A percentile compares a stretch with the other conserved stretches of the same genome.
Evolutionary conservation across 1,140 invertebrate species (phyloP).

Genomic region (Matsumurasca onukii): DNA sequence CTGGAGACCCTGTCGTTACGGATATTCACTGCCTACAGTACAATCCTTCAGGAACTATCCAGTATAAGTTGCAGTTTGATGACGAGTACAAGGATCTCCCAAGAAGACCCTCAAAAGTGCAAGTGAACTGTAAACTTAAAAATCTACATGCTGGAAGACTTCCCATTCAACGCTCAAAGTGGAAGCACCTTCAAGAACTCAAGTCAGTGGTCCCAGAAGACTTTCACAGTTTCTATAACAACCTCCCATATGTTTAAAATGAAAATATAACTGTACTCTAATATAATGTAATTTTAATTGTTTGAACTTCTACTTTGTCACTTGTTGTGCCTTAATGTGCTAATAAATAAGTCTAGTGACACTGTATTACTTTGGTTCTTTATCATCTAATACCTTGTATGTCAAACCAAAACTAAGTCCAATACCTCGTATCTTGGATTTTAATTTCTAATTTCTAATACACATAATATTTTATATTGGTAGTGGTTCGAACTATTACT

Average conservation of each 20-base stretch:
- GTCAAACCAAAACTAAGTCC: neutral
- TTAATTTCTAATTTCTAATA: conserved; percentile 13
- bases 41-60: conserved; percentile 33
- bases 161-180: conserved; percentile 28
- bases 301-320: neutral
- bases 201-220: conserved; percentile 29
- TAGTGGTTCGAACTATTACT: neutral
- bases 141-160: conserved; percentile 12
- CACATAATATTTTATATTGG: neutral
- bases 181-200: conserved; percentile 29
- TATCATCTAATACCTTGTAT: conserved; percentile 23
- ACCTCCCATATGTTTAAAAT: conserved; percentile 25
- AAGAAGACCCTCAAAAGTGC: neutral
- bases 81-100: conserved; percentile 33
- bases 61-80: conserved; percentile 37
- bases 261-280: conserved; percentile 1
- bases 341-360: neutral
- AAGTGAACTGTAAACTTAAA: neutral
- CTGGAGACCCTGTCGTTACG: conserved; percentile 29
- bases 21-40: conserved; percentile 37
- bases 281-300: conserved; percentile 1
- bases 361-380: neutral
- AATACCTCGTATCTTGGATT: conserved; percentile 25
- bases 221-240: conserved; percentile 33
- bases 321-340: neutral